phyloP scores from a whole-genome alignment of 1,140 invertebrate genomes.

The Drosophila azteca region DNA sequence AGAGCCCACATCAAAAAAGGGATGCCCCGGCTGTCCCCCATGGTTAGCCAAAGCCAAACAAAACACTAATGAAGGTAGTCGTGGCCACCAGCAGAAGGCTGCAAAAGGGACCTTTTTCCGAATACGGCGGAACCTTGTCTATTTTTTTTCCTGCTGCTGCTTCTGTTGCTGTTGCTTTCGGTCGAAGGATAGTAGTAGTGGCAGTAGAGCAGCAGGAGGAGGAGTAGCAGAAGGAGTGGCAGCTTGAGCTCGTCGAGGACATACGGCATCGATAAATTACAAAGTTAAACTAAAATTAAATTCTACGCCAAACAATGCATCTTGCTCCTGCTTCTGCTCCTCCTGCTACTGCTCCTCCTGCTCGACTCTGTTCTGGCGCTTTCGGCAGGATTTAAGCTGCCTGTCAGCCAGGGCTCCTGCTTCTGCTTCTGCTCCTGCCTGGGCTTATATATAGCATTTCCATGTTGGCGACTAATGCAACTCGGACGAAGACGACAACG shows the following conservation, averaged over 20 bases:
- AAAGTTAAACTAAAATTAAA: conserved; percentile 83
- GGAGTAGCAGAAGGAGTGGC: conserved; percentile 14
- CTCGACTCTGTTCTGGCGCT: conserved; percentile 43
- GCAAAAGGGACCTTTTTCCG: conserved; percentile 39
- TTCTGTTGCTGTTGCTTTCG: background rate
- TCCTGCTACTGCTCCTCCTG: conserved; percentile 22
- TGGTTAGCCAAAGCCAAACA: conserved; percentile 76
- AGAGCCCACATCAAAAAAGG: conserved; percentile 47
- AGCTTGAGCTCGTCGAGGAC: conserved; percentile 64
- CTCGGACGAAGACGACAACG: conserved; percentile 44
- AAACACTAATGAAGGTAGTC: conserved; percentile 82
- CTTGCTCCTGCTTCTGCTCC: conserved; percentile 52
- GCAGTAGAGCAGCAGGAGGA: background rate
- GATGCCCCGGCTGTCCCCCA: conserved; percentile 53
- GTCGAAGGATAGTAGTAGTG: too few species aligned
- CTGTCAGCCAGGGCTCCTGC: conserved; percentile 67
- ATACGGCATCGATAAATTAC: conserved; percentile 82
- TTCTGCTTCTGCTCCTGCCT: conserved; percentile 55
- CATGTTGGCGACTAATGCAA: conserved; percentile 81
- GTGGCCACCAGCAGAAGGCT: conserved; percentile 16
- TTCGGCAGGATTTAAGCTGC: conserved; percentile 81
- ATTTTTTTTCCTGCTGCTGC: conserved; percentile 16
- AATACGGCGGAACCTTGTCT: conserved; percentile 19
- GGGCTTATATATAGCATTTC: conserved; percentile 75
- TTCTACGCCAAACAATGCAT: conserved; percentile 82